Evolutionary conservation across 2,113 vertebrate species (phyloP), one percentile per base, ranked within the genome.

Genomic region (Aptenodytes forsteri): DNA sequence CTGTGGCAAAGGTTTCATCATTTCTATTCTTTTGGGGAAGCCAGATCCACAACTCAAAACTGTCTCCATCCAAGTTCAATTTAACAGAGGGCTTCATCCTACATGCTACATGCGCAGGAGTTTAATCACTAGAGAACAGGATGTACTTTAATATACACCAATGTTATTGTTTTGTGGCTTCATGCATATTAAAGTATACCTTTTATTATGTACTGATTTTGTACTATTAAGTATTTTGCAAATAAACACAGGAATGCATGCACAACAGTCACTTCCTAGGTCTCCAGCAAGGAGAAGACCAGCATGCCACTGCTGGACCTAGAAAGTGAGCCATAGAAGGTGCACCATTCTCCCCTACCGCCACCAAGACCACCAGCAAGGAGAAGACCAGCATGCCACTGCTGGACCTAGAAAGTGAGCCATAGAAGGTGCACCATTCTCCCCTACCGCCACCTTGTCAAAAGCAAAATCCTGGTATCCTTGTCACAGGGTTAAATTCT

Each of bases 111-210:
- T 38, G 30, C 40, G 80, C 17, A 26, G 54, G 27, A 70, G 66
- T 85, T 95, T 85, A 93, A 93, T 90, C 85, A 94, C 76, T 27
- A 52, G 69, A 70, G 30, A 73, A 90, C 66, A 83, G 80, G 83
- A 95, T 73, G 72, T 55, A 49, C 34, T 75, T 80, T n/a, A 92
- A 76, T 44, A 80, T 16, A 86, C 10, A 70, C 50, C 26, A 38
- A 16, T 34, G n/a, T 27, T 89, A 27, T 56, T 86, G 83, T 88
- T 93, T 86, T 64, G 79, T 75, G 82, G 72, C n/a, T 85, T 93
- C 17, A 6, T 55, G 32, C 29, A 66, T 27, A 65, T 47, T 87
- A 13, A 87, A 87, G 38, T 32, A 62, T 16, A 59, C 13, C 46
- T 59, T 83, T 27, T 42, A 47, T 66, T 58, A 62, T 6, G n/a